Evolutionary conservation across 2,113 vertebrate species (phyloP), one percentile per base, ranked within the genome.

Genomic region (Athene noctua): DNA sequence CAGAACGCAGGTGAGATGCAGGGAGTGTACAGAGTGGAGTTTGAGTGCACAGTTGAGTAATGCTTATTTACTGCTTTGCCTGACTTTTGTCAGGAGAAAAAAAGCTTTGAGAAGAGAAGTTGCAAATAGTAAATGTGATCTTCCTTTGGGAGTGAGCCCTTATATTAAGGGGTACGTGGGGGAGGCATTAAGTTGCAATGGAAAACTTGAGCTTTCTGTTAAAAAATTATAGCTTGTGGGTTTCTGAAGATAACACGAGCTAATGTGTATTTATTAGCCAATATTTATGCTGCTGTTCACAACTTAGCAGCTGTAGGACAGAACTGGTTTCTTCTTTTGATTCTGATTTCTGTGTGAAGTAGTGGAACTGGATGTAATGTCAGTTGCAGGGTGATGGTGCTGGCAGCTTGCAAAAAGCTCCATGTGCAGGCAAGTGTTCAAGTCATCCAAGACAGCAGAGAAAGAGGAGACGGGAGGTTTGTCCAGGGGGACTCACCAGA

Each of bases 1-100:
- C 98, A 99, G 97, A 98, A 97, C 3, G 66, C 98, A 95, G 98
- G 99, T 99, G 96, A 98, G 98, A 95, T 46, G 38, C 65, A 34
- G 63, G 38, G 17, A 29, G 2, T n/a, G 5, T 72, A 17, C 11
- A 29, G 61, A 62, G 17, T 40, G 59, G 26, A 38, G 5, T 25
- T 34, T 34, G 77, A 38, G 30, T 40, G 29, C 23, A 30, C 52
- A 52, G 34, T 10, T 30, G 12, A 52, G 61, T 47, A 19, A 25
- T 9, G 11, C 4, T 29, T 63, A 44, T 34, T 49, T 38, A 12
- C 59, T 86, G 32, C 42, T 58, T 55, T 55, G 21, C 25, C 6
- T 15, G 18, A 2, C 54, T 57, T 18, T 36, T 17, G 13, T 17
- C 13, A 73, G 44, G 57, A n/a, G 46, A 47, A 42, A 61, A 52